These are phyloP conservation scores for Cisticola juncidis DNA, from an alignment of 2,113 vertebrate species.

Conservation along the genomic window DNA sequence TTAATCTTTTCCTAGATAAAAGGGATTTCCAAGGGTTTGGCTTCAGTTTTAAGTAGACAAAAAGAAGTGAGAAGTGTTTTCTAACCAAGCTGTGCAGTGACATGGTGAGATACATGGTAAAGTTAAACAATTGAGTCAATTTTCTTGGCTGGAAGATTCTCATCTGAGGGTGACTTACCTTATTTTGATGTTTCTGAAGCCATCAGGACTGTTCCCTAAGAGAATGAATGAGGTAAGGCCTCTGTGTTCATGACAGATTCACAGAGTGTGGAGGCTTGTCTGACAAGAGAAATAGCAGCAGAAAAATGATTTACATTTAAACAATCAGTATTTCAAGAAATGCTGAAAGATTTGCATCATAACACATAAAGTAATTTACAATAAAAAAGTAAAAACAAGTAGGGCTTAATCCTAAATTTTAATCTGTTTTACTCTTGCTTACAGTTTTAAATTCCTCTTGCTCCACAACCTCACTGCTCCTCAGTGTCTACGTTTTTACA, in stretches of 20 bases:
- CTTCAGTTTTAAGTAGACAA: background rate
- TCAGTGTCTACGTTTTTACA: background rate
- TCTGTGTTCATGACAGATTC: background rate
- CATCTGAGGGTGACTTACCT: background rate
- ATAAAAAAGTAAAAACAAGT: background rate
- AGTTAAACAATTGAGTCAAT: background rate
- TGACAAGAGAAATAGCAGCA: background rate
- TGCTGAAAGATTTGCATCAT: background rate
- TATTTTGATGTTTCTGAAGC: background rate
- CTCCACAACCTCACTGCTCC: background rate
- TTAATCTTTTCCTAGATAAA: background rate
- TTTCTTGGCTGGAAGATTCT: background rate
- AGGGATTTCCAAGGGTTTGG: background rate
- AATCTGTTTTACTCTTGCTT: background rate
- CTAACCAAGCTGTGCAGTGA: background rate
- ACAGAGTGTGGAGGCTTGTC: background rate
- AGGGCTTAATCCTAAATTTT: background rate
- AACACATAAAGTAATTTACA: background rate
- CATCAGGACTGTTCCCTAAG: background rate
- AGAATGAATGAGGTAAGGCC: background rate
- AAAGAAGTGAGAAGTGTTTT: background rate
- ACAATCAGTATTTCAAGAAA: background rate
- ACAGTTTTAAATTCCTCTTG: background rate
- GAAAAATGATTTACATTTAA: background rate
- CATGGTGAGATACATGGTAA: background rate